Evolutionary conservation across 2,113 vertebrate genomes (phyloP).

Genomic region (Strix uralensis): DNA sequence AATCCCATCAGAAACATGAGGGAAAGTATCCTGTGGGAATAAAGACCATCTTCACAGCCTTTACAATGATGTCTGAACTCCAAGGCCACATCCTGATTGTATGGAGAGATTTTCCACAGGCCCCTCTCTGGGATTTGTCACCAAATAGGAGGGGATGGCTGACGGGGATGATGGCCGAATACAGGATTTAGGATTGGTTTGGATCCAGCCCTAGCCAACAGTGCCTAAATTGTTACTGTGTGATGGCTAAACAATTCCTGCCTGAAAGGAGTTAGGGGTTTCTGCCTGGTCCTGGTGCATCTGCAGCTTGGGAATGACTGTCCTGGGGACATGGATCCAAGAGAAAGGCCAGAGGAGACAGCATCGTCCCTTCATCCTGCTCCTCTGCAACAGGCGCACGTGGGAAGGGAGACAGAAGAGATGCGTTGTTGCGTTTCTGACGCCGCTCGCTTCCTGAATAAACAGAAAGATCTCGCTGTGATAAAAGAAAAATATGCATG

Average conservation of each 20-base stretch:
- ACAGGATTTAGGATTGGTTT: background rate
- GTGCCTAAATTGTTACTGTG: background rate
- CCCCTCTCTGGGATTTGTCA: background rate
- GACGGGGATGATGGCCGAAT: background rate
- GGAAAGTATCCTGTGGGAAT: background rate
- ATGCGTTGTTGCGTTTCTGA: accelerated
- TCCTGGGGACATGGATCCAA: background rate
- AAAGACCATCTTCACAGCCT: background rate
- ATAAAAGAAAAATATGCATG: conserved; percentile 21
- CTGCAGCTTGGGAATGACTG: background rate
- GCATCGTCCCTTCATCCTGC: background rate
- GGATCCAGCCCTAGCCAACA: background rate
- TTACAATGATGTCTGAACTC: background rate
- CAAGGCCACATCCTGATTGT: background rate
- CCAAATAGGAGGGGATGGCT: background rate
- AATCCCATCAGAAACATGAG: background rate
- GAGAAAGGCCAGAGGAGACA: background rate
- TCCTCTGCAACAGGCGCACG: background rate
- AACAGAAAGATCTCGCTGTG: conserved; percentile 2
- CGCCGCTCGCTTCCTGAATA: background rate
- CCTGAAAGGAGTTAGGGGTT: background rate
- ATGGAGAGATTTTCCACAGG: background rate
- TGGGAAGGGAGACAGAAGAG: background rate
- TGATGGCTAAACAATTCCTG: background rate
- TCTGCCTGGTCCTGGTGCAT: background rate